phyloP scores from a whole-genome alignment of 2,888 invertebrate genomes.

The Agrochola circellaris region DNA sequence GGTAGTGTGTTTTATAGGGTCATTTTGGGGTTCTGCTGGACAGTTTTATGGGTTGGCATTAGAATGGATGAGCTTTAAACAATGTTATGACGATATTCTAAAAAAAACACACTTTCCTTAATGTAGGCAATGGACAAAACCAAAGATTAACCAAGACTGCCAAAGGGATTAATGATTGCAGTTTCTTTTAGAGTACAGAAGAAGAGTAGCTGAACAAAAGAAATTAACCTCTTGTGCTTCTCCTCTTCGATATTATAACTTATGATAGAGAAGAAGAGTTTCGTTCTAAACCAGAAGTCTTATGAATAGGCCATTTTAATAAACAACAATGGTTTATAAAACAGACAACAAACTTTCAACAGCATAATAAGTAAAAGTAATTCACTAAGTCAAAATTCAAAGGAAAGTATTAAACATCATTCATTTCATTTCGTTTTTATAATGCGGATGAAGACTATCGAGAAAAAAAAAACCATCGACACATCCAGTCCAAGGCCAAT shows the following conservation, averaged over 20 bases:
- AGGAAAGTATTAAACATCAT: too few relatives aligned
- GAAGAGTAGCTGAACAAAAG: not conserved
- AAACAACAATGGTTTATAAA: too few relatives aligned
- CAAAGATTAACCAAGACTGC: not conserved
- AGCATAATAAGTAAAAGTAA: too few relatives aligned
- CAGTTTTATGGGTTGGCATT: constrained; percentile 33
- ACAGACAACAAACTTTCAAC: too few relatives aligned
- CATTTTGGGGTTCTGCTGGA: constrained; percentile 42
- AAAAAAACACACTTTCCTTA: not conserved
- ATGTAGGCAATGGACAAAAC: not conserved
- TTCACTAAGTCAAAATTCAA: too few relatives aligned
- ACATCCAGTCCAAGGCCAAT: constrained; percentile 26
- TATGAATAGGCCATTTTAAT: too few relatives aligned
- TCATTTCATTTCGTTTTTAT: too few relatives aligned
- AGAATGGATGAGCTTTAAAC: constrained; percentile 3
- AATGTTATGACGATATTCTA: constrained; percentile 5
- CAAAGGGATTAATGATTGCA: not conserved
- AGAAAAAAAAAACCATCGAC: not conserved
- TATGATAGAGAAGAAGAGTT: too few relatives aligned
- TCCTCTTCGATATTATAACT: too few relatives aligned
- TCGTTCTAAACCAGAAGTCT: too few relatives aligned
- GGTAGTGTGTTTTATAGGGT: constrained; percentile 49
- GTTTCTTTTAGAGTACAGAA: not conserved
- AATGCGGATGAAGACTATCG: constrained; percentile 6
- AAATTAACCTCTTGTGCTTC: too few relatives aligned